Evolutionary conservation across 2,888 invertebrate species (phyloP).

Genomic region (Eilema depressum): DNA sequence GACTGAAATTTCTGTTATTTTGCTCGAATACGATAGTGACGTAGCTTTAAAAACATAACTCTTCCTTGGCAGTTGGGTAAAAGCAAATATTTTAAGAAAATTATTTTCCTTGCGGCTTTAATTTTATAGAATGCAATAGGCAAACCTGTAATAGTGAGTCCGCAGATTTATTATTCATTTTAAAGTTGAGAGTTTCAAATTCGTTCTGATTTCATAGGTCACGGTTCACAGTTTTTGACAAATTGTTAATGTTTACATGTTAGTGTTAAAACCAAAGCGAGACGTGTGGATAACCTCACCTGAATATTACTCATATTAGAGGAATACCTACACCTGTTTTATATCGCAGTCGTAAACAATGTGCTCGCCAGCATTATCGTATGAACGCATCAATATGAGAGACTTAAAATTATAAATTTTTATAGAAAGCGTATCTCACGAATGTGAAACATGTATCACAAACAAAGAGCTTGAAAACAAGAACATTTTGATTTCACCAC

Average conservation of each 20-base stretch:
- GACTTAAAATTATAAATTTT: constrained; percentile 10
- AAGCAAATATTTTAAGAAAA: no score
- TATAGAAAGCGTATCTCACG: neutral
- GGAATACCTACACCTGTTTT: constrained; percentile 9
- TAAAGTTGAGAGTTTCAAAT: neutral
- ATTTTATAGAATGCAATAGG: no score
- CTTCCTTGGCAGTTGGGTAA: no score
- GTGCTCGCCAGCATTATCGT: neutral
- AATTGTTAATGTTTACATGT: neutral
- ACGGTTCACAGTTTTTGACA: neutral
- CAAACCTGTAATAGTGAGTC: neutral
- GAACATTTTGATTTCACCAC: no score
- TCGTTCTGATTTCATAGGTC: neutral
- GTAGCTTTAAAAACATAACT: neutral
- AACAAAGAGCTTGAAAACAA: neutral
- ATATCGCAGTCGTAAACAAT: neutral
- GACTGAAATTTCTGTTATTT: neutral
- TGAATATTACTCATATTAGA: neutral
- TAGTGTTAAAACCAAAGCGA: neutral
- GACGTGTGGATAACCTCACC: neutral
- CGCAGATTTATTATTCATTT: no score
- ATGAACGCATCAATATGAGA: neutral
- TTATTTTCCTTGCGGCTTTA: no score
- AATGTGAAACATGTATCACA: neutral
- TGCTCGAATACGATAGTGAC: neutral